These are phyloP conservation scores for Oreotrochilus melanogaster DNA, from an alignment of 2,113 vertebrate species.

Conservation along the genomic window DNA sequence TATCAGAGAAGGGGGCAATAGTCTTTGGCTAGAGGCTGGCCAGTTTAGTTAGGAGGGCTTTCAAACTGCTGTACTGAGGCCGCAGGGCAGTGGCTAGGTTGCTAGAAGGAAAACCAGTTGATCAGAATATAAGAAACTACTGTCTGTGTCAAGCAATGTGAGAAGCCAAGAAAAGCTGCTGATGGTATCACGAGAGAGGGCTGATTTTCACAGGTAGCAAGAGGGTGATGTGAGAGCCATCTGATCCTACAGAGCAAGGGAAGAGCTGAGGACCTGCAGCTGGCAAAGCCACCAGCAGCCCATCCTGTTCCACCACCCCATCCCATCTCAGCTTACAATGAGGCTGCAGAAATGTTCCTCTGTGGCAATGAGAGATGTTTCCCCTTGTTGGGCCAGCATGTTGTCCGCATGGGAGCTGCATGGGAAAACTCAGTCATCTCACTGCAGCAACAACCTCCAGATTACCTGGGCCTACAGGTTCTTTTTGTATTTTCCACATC, in stretches of 20 bases:
- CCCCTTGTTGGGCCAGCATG: too few species aligned
- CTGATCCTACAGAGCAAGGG: neutral
- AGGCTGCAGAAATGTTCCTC: neutral
- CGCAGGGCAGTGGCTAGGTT: neutral
- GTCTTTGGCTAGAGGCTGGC: too few species aligned
- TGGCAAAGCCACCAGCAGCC: neutral
- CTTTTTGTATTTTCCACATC: neutral
- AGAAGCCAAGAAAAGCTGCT: neutral
- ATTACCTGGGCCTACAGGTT: neutral
- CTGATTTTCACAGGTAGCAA: neutral
- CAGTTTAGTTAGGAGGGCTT: neutral
- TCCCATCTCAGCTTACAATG: neutral
- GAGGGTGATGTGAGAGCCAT: neutral
- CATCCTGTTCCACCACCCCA: fast-evolving
- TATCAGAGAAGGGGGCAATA: too few species aligned
- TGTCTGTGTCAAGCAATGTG: neutral
- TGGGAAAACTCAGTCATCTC: neutral
- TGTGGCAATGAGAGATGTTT: neutral
- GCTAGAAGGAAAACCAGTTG: neutral
- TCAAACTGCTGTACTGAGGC: neutral
- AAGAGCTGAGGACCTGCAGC: neutral
- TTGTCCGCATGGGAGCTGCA: neutral
- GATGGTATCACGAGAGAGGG: fast-evolving
- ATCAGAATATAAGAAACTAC: neutral
- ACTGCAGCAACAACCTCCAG: neutral